Evolutionary conservation across 37 sponge, comb jelly and placozoan genomes (phyloP).

Genomic region (Bolinopsis microptera): DNA sequence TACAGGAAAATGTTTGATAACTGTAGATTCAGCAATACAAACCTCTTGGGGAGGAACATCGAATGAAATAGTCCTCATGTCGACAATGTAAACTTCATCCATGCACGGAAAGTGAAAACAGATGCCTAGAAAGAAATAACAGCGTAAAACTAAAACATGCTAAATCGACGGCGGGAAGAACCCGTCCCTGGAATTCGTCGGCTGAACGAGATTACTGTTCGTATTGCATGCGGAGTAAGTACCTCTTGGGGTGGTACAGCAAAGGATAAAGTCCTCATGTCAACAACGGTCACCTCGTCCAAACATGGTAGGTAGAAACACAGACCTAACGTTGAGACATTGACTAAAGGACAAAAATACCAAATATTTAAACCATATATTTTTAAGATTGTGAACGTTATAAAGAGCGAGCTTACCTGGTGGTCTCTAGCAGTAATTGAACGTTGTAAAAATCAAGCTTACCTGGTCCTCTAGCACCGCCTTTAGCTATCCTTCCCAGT

Average conservation of each 20-base stretch:
- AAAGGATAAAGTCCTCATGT: conserved; percentile 44
- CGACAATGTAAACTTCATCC: conserved; percentile 76
- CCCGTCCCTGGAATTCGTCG: not conserved
- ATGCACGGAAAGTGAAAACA: conserved; percentile 87
- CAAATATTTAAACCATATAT: too few species aligned
- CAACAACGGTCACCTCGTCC: conserved; percentile 24
- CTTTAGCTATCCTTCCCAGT: conserved; percentile 80
- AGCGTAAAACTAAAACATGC: not conserved
- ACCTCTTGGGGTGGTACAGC: conserved; percentile 55
- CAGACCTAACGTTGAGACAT: conserved; percentile 17
- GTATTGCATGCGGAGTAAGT: not conserved
- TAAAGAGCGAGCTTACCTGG: too few species aligned
- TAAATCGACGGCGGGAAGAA: not conserved
- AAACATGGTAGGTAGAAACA: conserved; percentile 31
- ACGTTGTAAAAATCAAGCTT: not conserved
- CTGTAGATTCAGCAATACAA: too few species aligned
- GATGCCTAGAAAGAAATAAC: conserved; percentile 61
- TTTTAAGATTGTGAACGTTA: too few species aligned
- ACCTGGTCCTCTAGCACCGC: conserved; percentile 86
- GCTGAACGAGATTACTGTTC: not conserved
- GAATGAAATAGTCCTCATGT: conserved; percentile 83
- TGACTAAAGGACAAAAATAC: too few species aligned
- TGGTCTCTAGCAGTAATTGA: not conserved
- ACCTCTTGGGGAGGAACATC: conserved; percentile 94
- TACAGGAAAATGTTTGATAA: too few species aligned